These are phyloP conservation scores for Oceanodroma tethys DNA, from an alignment of 2,113 vertebrate genomes.

Conservation along the genomic window DNA sequence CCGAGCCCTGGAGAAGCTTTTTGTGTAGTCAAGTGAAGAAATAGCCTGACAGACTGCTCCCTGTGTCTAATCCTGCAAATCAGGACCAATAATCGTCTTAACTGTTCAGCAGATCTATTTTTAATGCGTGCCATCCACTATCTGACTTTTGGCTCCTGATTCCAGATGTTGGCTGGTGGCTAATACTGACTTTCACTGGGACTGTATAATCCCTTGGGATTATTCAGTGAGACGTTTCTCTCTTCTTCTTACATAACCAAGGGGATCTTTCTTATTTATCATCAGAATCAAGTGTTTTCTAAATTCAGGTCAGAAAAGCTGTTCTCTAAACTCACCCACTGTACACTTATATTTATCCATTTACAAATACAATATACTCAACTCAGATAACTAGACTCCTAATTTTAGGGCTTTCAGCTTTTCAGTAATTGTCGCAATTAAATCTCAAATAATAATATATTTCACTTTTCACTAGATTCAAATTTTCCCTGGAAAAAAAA, in stretches of 20 bases:
- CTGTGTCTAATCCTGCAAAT: slow-evolving; percentile 36
- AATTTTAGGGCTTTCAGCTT: background rate
- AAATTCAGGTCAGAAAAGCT: background rate
- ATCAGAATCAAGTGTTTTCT: background rate
- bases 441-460: background rate
- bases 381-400: background rate
- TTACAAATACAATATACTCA: background rate
- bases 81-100: slow-evolving; percentile 60
- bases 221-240: slow-evolving; percentile 33
- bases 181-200: slow-evolving; percentile 17
- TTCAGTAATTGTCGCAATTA: background rate
- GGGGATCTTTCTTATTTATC: background rate
- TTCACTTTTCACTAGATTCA: background rate
- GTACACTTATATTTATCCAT: background rate
- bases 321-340: background rate
- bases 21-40: background rate
- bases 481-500: background rate
- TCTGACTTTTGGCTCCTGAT: background rate
- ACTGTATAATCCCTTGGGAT: background rate
- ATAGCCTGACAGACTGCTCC: slow-evolving; percentile 34
- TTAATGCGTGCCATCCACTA: slow-evolving; percentile 45
- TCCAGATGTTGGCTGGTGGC: slow-evolving; percentile 34
- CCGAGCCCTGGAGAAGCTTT: background rate
- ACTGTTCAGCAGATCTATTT: slow-evolving; percentile 44
- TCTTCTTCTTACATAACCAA: slow-evolving; percentile 29